phyloP scores from a whole-genome alignment of 2,888 invertebrate genomes.

The Byasa hedistus region DNA sequence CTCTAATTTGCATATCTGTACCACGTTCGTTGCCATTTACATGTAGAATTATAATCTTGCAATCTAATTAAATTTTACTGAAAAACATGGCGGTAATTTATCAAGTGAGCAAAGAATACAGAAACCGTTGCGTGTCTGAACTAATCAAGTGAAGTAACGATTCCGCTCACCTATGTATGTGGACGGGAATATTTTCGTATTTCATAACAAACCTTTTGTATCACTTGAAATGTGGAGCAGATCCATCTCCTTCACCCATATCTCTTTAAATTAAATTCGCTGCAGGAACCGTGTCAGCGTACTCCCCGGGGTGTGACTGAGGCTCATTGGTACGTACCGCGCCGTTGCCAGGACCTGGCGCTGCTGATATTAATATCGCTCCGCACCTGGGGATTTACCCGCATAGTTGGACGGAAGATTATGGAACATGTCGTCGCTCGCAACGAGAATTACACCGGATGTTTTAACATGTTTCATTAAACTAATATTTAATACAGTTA shows the following conservation, averaged over 20 bases:
- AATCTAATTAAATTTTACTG: too few relatives aligned
- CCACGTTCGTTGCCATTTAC: too few relatives aligned
- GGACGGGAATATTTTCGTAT: constrained; percentile 3
- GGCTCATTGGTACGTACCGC: constrained; percentile 24
- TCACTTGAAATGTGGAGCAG: constrained; percentile 1
- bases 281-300: constrained; percentile 7
- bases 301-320: constrained; percentile 22
- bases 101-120: too few relatives aligned
- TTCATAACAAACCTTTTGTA: constrained; percentile 21
- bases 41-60: too few relatives aligned
- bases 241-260: not conserved
- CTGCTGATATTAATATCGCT: constrained; percentile 18
- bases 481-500: too few relatives aligned
- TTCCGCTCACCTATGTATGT: not conserved
- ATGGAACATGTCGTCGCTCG: not conserved
- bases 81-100: too few relatives aligned
- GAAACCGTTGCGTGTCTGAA: constrained; percentile 1
- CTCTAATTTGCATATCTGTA: too few relatives aligned
- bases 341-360: not conserved
- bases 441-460: too few relatives aligned
- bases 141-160: constrained; percentile 3
- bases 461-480: too few relatives aligned
- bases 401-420: not conserved
- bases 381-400: constrained; percentile 2
- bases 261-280: constrained; percentile 34